Conservation (phyloP, 2,113 vertebrate genomes). For the Leiothrix lutea region DNA sequence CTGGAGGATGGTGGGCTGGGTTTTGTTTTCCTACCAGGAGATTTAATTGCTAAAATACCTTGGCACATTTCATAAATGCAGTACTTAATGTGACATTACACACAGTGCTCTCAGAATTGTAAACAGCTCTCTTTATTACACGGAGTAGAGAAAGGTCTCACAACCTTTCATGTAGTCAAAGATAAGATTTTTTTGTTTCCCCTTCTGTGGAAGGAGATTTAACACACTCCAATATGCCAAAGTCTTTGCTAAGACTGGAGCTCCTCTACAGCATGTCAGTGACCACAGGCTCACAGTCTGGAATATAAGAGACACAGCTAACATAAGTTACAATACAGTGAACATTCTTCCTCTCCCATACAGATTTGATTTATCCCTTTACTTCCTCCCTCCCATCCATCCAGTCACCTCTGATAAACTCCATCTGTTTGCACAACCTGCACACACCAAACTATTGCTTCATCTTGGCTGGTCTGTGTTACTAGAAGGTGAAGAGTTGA, state of each 20-base stretch:
- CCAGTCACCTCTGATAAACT: not conserved
- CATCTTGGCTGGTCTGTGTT: not conserved
- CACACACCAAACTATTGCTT: not conserved
- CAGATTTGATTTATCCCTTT: accelerated
- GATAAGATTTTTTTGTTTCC: not conserved
- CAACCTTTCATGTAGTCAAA: not conserved
- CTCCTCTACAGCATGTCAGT: not conserved
- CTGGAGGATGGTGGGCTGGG: not conserved
- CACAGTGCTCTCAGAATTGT: not conserved
- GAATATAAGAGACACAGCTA: not conserved
- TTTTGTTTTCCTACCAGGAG: not conserved
- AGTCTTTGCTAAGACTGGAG: not conserved
- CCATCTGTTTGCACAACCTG: not conserved
- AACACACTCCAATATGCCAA: not conserved
- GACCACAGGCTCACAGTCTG: not conserved
- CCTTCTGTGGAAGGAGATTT: not conserved
- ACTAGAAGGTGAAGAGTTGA: not conserved
- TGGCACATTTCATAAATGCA: not conserved
- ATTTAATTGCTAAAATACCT: not conserved
- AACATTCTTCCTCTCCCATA: not conserved
- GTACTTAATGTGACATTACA: not conserved
- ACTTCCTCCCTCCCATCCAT: not conserved
- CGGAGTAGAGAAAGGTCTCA: not conserved
- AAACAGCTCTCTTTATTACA: not conserved
- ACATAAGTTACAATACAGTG: not conserved